Evolutionary conservation across 2,888 invertebrate genomes (phyloP).

Genomic region (Drosophila bunnanda): DNA sequence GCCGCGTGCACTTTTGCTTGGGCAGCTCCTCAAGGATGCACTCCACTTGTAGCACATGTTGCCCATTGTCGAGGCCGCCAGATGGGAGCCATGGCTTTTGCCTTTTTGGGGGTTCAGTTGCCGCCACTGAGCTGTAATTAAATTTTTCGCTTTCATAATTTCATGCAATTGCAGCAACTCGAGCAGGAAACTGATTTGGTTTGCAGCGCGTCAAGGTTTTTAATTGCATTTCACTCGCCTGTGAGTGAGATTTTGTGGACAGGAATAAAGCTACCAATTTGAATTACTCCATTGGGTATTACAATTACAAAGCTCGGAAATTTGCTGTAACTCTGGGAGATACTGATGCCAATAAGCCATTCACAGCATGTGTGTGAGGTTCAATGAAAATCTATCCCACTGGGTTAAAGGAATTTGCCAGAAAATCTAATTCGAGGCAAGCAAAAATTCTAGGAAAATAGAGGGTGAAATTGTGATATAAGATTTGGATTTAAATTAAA

Average conservation of each 20-base stretch:
- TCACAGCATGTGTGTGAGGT: slow-evolving; percentile 22
- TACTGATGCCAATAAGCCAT: slow-evolving; percentile 29
- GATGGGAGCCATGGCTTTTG: slow-evolving; percentile 21
- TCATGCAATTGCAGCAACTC: slow-evolving; percentile 66
- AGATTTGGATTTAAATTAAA: no score
- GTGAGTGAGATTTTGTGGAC: not conserved
- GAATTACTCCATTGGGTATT: slow-evolving; percentile 31
- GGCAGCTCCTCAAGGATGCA: slow-evolving; percentile 69
- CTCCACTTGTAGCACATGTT: slow-evolving; percentile 80
- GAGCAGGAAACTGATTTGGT: slow-evolving; percentile 55
- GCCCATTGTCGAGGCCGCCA: slow-evolving; percentile 43
- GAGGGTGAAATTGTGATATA: not conserved
- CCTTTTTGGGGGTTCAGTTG: slow-evolving; percentile 42
- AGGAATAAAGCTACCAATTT: slow-evolving; percentile 23
- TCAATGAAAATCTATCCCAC: slow-evolving; percentile 23
- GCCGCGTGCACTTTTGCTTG: slow-evolving; percentile 63
- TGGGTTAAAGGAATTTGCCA: not conserved
- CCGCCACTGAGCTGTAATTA: slow-evolving; percentile 68
- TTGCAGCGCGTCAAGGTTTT: slow-evolving; percentile 57
- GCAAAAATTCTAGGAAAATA: no score
- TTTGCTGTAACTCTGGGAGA: slow-evolving; percentile 15
- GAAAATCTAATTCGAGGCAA: not conserved
- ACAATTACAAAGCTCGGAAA: slow-evolving; percentile 4
- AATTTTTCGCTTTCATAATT: slow-evolving; percentile 76
- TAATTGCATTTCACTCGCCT: slow-evolving; percentile 62